A percentile compares a stretch with the other conserved stretches of the same genome.
These are phyloP conservation scores for Papilio glaucus DNA, from an alignment of 1,140 invertebrate species.

Conservation along the genomic window DNA sequence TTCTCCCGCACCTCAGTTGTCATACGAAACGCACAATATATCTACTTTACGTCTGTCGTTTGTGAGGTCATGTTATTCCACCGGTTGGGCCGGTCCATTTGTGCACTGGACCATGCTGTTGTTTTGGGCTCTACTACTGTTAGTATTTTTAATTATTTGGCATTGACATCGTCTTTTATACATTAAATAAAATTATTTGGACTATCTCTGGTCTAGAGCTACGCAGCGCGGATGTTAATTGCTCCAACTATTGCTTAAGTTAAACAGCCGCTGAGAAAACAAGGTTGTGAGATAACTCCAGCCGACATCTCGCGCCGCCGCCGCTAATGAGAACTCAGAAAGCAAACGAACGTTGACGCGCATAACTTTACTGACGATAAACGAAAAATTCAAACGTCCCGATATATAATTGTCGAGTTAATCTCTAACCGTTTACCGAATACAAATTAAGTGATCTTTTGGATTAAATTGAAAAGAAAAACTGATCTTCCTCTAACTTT, in stretches of 20 bases:
- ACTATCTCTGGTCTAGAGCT: background rate
- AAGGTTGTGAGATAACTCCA: background rate
- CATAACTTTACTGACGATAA: background rate
- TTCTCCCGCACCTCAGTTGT: no score
- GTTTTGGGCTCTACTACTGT: no score
- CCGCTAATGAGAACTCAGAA: background rate
- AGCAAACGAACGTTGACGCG: constrained; percentile 6
- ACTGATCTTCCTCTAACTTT: no score
- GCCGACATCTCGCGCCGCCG: background rate
- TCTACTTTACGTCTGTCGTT: no score
- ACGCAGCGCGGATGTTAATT: background rate
- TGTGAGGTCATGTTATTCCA: no score
- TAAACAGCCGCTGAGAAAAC: constrained; percentile 8
- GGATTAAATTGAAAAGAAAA: no score
- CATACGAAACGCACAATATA: no score
- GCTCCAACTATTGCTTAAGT: background rate
- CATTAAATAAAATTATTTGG: no score
- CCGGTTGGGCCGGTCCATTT: no score
- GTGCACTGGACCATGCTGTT: no score
- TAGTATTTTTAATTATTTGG: no score
- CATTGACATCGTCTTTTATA: no score
- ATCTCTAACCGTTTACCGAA: background rate
- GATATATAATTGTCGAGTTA: background rate
- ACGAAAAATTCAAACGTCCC: background rate
- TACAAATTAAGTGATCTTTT: background rate